phyloP scores from a whole-genome alignment of 2,888 invertebrate genomes.

The Noctuana brunneofusca region DNA sequence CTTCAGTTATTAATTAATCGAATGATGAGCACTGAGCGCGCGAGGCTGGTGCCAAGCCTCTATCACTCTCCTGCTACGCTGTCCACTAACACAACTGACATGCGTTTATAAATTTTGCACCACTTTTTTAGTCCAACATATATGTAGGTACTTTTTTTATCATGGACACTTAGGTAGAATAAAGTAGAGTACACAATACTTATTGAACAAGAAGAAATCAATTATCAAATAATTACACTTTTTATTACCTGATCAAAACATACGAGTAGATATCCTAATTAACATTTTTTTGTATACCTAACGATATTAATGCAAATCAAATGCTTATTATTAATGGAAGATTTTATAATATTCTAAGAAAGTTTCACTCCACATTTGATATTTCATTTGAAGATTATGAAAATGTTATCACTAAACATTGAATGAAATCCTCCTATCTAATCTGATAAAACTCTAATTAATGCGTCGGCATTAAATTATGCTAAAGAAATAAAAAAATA shows the following conservation, averaged over 20 bases:
- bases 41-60: not conserved
- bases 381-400: not conserved
- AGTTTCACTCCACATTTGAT: not conserved
- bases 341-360: not conserved
- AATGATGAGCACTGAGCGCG: conserved; percentile 9
- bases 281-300: conserved; percentile 16
- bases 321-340: too few species aligned
- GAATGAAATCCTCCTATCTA: conserved; percentile 3
- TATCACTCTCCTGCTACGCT: not conserved
- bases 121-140: conserved; percentile 3
- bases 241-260: conserved; percentile 19
- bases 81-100: conserved; percentile 20
- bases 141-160: not conserved
- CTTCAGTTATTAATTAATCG: conserved; percentile 25
- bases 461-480: not conserved
- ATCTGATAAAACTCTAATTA: conserved; percentile 9
- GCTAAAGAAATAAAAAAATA: not conserved
- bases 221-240: conserved; percentile 4
- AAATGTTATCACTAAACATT: not conserved
- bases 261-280: not conserved
- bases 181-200: not conserved
- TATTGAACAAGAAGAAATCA: not conserved
- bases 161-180: not conserved
- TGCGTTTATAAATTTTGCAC: conserved; percentile 20
- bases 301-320: too few species aligned